These are phyloP conservation scores for Yponomeuta evonymella DNA, from an alignment of 2,888 invertebrate genomes.

Conservation along the genomic window DNA sequence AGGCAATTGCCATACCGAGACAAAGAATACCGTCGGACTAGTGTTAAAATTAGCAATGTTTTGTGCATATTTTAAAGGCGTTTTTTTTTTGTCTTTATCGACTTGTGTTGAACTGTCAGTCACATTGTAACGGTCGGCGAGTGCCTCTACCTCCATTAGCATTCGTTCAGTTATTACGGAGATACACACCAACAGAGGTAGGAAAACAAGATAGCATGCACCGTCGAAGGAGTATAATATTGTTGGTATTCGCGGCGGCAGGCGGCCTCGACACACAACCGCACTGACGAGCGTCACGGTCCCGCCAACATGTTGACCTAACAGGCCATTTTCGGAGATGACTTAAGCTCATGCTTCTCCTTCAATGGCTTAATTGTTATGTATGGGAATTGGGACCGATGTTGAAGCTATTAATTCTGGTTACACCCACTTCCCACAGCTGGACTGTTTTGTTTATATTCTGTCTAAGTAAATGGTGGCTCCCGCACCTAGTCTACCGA, in stretches of 20 bases:
- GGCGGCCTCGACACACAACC: constrained; percentile 56
- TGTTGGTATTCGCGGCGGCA: constrained; percentile 34
- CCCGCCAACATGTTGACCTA: constrained; percentile 50
- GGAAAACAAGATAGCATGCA: not conserved
- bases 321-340: constrained; percentile 45
- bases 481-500: not conserved
- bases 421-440: not conserved
- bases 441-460: constrained; percentile 1
- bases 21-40: too few relatives aligned
- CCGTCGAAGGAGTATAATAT: not conserved
- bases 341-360: constrained; percentile 15
- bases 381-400: not conserved
- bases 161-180: too few relatives aligned
- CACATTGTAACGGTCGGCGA: too few relatives aligned
- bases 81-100: too few relatives aligned
- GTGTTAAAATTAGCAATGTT: too few relatives aligned
- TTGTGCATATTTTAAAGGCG: too few relatives aligned
- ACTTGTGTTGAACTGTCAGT: too few relatives aligned
- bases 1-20: too few relatives aligned
- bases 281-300: constrained; percentile 30
- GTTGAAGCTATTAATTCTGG: not conserved
- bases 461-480: not conserved
- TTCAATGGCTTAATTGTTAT: not conserved
- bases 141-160: too few relatives aligned
- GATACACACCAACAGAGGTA: too few relatives aligned